Evolutionary conservation across 2,888 invertebrate species (phyloP).

Genomic region (Lapara coniferarum): DNA sequence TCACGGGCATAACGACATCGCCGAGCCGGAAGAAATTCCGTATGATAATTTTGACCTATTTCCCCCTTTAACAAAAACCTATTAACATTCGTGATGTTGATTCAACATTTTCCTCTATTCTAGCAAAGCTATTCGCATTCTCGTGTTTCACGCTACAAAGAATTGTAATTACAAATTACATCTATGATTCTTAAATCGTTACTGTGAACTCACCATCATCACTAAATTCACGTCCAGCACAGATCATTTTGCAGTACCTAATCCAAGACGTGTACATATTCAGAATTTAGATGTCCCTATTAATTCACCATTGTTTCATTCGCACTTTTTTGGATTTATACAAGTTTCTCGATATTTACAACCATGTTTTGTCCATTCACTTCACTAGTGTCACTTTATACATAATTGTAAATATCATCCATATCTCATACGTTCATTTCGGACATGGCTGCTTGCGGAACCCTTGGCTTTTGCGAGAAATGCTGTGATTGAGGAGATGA

Average conservation of each 20-base stretch:
- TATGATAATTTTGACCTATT: slow-evolving; percentile 22
- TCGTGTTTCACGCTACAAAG: slow-evolving; percentile 21
- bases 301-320: slow-evolving; percentile 11
- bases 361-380: slow-evolving; percentile 69
- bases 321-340: slow-evolving; percentile 31
- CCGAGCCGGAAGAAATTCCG: slow-evolving; percentile 7
- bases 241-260: not conserved
- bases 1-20: slow-evolving; percentile 10
- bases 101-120: not conserved
- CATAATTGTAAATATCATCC: slow-evolving; percentile 84
- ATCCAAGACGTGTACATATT: slow-evolving; percentile 40
- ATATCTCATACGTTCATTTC: slow-evolving; percentile 94
- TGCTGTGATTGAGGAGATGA: slow-evolving; percentile 74
- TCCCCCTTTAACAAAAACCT: not conserved
- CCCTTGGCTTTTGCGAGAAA: slow-evolving; percentile 81
- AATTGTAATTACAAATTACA: slow-evolving; percentile 37
- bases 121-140: not conserved
- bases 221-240: slow-evolving; percentile 9
- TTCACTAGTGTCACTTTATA: slow-evolving; percentile 68
- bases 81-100: slow-evolving; percentile 14
- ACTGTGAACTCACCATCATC: slow-evolving; percentile 29
- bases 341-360: slow-evolving; percentile 72
- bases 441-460: slow-evolving; percentile 92
- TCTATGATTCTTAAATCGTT: slow-evolving; percentile 54
- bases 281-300: slow-evolving; percentile 37